Evolutionary conservation across 2,888 invertebrate genomes (phyloP).

Genomic region (Latrodectus hesperus): DNA sequence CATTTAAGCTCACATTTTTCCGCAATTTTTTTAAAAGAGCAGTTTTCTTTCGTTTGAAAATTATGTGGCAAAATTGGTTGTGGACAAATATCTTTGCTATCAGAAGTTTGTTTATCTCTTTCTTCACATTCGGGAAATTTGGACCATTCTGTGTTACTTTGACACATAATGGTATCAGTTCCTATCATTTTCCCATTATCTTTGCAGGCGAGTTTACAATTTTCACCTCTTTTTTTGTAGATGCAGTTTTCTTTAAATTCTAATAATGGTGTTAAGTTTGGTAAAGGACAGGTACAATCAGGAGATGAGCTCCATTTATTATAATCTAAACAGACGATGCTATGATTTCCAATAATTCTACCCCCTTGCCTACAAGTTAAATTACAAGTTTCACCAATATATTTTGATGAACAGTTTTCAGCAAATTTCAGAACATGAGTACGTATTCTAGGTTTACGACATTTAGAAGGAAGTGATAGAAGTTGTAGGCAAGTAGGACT

Average conservation of each 20-base stretch:
- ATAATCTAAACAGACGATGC: background rate
- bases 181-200: background rate
- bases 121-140: background rate
- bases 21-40: conserved; percentile 2
- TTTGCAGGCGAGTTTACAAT: background rate
- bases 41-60: conserved; percentile 15
- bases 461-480: background rate
- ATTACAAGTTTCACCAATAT: background rate
- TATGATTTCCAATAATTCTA: background rate
- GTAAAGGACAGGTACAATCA: conserved; percentile 10
- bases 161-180: background rate
- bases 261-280: background rate
- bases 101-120: too few species aligned
- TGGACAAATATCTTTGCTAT: background rate
- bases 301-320: conserved; percentile 9
- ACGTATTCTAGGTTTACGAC: background rate
- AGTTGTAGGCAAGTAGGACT: background rate
- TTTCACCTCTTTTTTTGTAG: background rate
- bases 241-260: conserved; percentile 4
- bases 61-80: background rate
- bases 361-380: conserved; percentile 6
- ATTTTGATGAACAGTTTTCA: background rate
- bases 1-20: conserved; percentile 14
- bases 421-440: background rate
- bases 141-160: background rate